These are phyloP conservation scores for Otocyon megalotis DNA, from an alignment of 2,113 vertebrate species.

Conservation along the genomic window DNA sequence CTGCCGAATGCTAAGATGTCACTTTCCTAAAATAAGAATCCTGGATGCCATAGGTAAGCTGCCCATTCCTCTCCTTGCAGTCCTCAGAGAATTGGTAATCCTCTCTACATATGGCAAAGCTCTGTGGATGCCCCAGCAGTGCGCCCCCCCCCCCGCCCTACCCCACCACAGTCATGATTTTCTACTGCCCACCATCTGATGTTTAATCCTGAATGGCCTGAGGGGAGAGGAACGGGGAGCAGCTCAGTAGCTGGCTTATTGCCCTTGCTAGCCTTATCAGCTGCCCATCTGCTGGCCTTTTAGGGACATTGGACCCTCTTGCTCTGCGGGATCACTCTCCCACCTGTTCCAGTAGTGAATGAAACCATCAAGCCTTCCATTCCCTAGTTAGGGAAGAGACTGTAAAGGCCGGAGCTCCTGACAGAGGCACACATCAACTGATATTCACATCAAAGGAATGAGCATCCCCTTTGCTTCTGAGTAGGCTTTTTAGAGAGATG, in stretches of 20 bases:
- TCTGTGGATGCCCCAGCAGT: background rate
- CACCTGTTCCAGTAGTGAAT: slow-evolving; percentile 70
- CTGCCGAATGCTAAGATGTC: slow-evolving; percentile 58
- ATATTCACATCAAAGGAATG: background rate
- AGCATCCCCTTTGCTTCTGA: background rate
- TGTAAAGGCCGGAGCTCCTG: background rate
- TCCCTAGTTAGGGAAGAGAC: background rate
- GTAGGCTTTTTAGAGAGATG: background rate
- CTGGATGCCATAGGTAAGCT: slow-evolving; percentile 28
- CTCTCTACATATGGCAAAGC: background rate
- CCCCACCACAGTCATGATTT: background rate
- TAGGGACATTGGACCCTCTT: background rate
- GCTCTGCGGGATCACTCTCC: background rate
- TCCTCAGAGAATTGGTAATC: background rate
- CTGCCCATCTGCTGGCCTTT: slow-evolving; percentile 47
- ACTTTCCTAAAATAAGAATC: slow-evolving; percentile 73
- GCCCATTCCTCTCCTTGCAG: background rate
- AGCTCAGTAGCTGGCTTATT: background rate
- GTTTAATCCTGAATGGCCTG: background rate
- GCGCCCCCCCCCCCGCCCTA: rapidly evolving
- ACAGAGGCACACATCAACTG: background rate
- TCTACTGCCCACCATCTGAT: background rate
- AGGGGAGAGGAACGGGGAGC: background rate
- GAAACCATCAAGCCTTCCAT: background rate
- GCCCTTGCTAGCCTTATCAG: background rate